Evolutionary conservation across 2,797 vertebrate species (phyloP), one percentile per base, ranked within the genome.

Genomic region (Octomys mimax): DNA sequence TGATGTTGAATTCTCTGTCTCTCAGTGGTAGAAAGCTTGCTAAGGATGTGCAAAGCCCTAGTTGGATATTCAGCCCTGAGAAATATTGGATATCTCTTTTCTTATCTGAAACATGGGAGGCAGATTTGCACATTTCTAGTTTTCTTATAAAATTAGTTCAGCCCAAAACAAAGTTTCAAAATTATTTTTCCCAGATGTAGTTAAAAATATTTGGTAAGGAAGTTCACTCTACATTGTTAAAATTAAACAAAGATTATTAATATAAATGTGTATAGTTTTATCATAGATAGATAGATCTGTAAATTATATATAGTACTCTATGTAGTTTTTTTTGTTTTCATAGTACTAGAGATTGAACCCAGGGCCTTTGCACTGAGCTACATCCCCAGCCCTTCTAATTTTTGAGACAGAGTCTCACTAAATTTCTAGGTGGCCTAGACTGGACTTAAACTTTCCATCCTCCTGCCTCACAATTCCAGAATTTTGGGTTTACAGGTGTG

Each of bases 181-280:
- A 80, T 89, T 84, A 66, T 89, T 92, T 94, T 92, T 31, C 18
- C 12, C 49, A 64, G 3, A 33, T 78, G 10, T 84, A 75, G 12
- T 89, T 64, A n/a, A 87, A 81, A 92, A 82, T 86, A 87, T 59
- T 85, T 88, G 36, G 19, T 89, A 70, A 75, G 21, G 82, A 79
- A 75, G 0, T 36, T 57, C 33, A 62, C 73, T 66, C 31, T 71
- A 39, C 11, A 85, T 81, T 92, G 68, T 92, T 91, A 75, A 95
- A 82, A n/a, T 87, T 89, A 4, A 36, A 89, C 39, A 96, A 75
- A 42, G 31, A 57, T 7, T 22, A 91, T 79, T 31, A 83, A 89
- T 49, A 81, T 26, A 66, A 49, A 52, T 75, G 5, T 75, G 6
- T 91, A 26, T 86, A n/a, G 28, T 95, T 91, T 79, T 57, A 75